phyloP scores from a whole-genome alignment of 2,888 invertebrate species.

The Phoenoteleia sp. region DNA sequence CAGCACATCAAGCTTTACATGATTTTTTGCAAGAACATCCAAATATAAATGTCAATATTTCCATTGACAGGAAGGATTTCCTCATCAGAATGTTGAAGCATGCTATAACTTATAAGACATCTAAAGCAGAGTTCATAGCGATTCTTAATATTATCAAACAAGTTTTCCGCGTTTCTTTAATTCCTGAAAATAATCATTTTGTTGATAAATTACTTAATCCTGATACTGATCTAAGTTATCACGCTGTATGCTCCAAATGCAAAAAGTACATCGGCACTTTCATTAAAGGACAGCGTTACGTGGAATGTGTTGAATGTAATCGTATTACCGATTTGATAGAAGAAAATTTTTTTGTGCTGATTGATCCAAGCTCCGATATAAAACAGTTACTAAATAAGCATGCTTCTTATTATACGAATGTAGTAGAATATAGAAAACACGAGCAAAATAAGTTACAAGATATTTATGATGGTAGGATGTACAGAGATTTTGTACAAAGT shows the following conservation, averaged over 20 bases:
- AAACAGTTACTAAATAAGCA: background rate
- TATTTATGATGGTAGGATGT: background rate
- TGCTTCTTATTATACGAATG: background rate
- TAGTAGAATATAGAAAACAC: background rate
- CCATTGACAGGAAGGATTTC: background rate
- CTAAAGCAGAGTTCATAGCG: background rate
- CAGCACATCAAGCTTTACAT: background rate
- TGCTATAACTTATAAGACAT: background rate
- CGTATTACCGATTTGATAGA: background rate
- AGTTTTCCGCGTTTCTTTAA: background rate
- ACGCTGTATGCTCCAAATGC: background rate
- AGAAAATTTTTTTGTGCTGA: slow-evolving; percentile 2
- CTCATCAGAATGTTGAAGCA: background rate
- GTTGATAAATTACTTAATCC: slow-evolving; percentile 7
- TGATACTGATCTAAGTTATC: background rate
- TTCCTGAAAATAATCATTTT: background rate
- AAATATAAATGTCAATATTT: background rate
- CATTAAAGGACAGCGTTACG: background rate
- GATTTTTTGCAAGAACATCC: background rate
- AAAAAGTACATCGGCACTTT: background rate
- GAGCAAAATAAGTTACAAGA: background rate
- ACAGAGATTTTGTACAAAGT: background rate
- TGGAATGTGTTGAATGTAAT: background rate
- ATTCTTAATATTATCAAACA: background rate
- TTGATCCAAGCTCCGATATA: background rate